Conservation (phyloP, 2,797 vertebrate genomes). For the Apogon talboti region DNA sequence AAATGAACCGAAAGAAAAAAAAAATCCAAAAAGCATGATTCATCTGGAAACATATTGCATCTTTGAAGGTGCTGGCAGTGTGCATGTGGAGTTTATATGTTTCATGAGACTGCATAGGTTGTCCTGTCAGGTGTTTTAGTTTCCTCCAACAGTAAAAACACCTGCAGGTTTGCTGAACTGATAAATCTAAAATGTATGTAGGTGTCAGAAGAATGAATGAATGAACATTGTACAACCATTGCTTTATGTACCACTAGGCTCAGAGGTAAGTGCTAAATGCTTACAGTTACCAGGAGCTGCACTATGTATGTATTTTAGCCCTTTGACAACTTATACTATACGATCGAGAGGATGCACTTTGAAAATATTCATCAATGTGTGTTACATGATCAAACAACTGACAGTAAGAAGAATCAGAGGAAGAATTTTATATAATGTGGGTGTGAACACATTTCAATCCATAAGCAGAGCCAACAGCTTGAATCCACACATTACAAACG, state of each 20-base stretch:
- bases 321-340: neutral
- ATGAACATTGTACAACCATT: too few relatives aligned
- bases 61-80: neutral
- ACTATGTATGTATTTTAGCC: too few relatives aligned
- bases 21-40: neutral
- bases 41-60: neutral
- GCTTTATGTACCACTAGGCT: too few relatives aligned
- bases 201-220: too few relatives aligned
- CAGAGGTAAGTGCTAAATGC: too few relatives aligned
- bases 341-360: neutral
- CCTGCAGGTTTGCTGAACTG: slow-evolving; percentile 6
- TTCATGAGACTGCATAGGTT: slow-evolving; percentile 1
- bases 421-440: too few relatives aligned
- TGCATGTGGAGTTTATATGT: slow-evolving; percentile 8
- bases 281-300: too few relatives aligned
- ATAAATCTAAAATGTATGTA: slow-evolving; percentile 1
- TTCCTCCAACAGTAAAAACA: neutral
- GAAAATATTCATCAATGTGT: too few relatives aligned
- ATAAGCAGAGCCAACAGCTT: too few relatives aligned
- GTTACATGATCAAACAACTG: too few relatives aligned
- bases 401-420: neutral
- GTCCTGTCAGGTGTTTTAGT: neutral
- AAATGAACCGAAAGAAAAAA: slow-evolving; percentile 17
- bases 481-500: too few relatives aligned
- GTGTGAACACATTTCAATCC: too few relatives aligned